These are phyloP conservation scores for Chydorus sphaericus DNA, from an alignment of 2,888 invertebrate species.

Conservation along the genomic window DNA sequence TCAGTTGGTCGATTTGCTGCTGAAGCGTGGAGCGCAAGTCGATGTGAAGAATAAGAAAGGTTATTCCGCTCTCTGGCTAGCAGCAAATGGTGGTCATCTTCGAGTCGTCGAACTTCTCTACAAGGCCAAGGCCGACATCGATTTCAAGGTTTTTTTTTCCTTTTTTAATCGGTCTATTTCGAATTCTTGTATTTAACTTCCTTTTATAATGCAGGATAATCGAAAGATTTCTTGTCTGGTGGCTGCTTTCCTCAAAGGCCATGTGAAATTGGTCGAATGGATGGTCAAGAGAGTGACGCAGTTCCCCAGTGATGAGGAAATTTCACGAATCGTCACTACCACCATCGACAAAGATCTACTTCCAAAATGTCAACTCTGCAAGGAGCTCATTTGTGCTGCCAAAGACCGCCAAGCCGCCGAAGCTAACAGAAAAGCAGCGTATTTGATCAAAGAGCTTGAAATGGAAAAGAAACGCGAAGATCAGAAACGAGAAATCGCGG, in stretches of 20 bases:
- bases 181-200: not conserved
- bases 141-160: slow-evolving; percentile 87
- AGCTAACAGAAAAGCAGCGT: slow-evolving; percentile 92
- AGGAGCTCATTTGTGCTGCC: slow-evolving; percentile 84
- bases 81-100: slow-evolving; percentile 93
- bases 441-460: slow-evolving; percentile 84
- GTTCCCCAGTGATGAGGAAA: slow-evolving; percentile 95
- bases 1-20: slow-evolving; percentile 70
- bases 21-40: slow-evolving; percentile 60
- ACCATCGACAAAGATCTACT: slow-evolving; percentile 83
- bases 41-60: slow-evolving; percentile 99
- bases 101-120: slow-evolving; percentile 91
- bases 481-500: slow-evolving; percentile 76
- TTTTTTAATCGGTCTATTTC: not conserved
- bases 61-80: slow-evolving; percentile 93
- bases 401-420: slow-evolving; percentile 97
- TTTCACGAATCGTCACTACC: slow-evolving; percentile 78
- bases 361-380: slow-evolving; percentile 88
- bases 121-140: slow-evolving; percentile 81
- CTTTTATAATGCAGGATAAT: slow-evolving; percentile 29
- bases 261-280: slow-evolving; percentile 94
- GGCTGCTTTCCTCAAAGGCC: slow-evolving; percentile 96
- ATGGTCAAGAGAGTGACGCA: slow-evolving; percentile 97
- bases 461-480: slow-evolving; percentile 85
- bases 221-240: slow-evolving; percentile 84